These are phyloP conservation scores for Orchestes rusci DNA, from an alignment of 2,888 invertebrate genomes.

Conservation along the genomic window DNA sequence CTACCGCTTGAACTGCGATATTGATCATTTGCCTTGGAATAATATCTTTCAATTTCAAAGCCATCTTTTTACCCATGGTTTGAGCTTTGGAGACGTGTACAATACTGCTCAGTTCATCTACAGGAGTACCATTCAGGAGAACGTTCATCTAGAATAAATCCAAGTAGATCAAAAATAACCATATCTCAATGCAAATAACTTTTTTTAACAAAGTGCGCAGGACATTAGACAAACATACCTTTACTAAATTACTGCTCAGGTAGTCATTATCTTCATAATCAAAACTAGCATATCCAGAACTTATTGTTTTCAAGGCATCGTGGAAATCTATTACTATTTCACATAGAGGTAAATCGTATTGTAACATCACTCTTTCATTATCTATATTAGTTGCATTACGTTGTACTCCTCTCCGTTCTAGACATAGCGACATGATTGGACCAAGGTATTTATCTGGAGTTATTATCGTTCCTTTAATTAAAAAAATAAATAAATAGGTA, in stretches of 20 bases:
- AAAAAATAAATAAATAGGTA: conserved; percentile 18
- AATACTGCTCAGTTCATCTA: conserved; percentile 81
- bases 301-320: conserved; percentile 79
- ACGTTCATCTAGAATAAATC: conserved; percentile 56
- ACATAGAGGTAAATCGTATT: conserved; percentile 78
- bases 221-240: conserved; percentile 48
- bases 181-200: neutral
- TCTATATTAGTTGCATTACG: conserved; percentile 72
- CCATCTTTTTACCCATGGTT: conserved; percentile 59
- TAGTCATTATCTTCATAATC: conserved; percentile 89
- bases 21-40: conserved; percentile 86
- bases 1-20: conserved; percentile 80
- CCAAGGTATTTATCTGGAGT: conserved; percentile 72
- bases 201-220: neutral
- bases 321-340: conserved; percentile 96
- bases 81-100: conserved; percentile 66
- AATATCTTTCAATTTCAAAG: conserved; percentile 68
- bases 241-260: conserved; percentile 66
- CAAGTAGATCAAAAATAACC: neutral
- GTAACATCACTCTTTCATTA: conserved; percentile 71
- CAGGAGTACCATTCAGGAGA: conserved; percentile 66
- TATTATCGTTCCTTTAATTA: conserved; percentile 69
- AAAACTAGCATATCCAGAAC: conserved; percentile 93
- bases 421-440: conserved; percentile 61
- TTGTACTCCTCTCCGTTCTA: conserved; percentile 67